Conservation (phyloP, 1,140 invertebrate species). For the Drosophila punjabiensis region DNA sequence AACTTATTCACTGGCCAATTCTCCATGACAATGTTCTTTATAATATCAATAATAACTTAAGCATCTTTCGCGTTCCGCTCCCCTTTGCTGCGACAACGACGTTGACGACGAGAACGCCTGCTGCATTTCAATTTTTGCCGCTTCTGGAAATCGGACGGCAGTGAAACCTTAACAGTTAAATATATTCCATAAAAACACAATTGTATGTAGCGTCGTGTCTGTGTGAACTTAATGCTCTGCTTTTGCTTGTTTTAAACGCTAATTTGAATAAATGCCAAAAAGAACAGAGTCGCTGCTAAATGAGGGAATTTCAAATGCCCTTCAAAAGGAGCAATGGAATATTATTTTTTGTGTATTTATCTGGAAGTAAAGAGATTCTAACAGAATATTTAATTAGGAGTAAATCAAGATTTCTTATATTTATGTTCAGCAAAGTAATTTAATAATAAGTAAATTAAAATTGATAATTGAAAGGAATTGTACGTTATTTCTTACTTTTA, state of each 20-base stretch:
- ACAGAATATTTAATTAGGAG: neutral
- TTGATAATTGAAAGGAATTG: neutral
- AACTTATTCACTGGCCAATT: slow-evolving; percentile 47
- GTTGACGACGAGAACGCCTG: slow-evolving; percentile 16
- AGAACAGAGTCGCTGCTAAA: neutral
- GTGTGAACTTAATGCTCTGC: slow-evolving; percentile 47
- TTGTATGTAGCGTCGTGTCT: slow-evolving; percentile 21
- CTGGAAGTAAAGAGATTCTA: neutral
- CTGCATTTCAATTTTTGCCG: slow-evolving; percentile 67
- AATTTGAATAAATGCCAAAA: slow-evolving; percentile 67
- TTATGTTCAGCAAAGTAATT: neutral
- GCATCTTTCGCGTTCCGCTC: slow-evolving; percentile 47
- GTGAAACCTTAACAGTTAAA: slow-evolving; percentile 63
- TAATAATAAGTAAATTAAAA: neutral
- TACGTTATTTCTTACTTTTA: neutral
- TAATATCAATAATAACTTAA: slow-evolving; percentile 74
- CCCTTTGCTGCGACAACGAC: slow-evolving; percentile 21
- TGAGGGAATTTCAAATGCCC: slow-evolving; percentile 7
- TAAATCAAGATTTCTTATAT: neutral
- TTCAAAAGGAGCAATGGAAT: neutral
- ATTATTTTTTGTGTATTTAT: neutral
- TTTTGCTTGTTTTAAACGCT: slow-evolving; percentile 54
- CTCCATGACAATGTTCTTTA: slow-evolving; percentile 38
- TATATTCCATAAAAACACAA: slow-evolving; percentile 47
- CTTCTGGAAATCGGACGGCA: slow-evolving; percentile 10